phyloP scores from a whole-genome alignment of 1,140 invertebrate species.

The Theocolax elegans region DNA sequence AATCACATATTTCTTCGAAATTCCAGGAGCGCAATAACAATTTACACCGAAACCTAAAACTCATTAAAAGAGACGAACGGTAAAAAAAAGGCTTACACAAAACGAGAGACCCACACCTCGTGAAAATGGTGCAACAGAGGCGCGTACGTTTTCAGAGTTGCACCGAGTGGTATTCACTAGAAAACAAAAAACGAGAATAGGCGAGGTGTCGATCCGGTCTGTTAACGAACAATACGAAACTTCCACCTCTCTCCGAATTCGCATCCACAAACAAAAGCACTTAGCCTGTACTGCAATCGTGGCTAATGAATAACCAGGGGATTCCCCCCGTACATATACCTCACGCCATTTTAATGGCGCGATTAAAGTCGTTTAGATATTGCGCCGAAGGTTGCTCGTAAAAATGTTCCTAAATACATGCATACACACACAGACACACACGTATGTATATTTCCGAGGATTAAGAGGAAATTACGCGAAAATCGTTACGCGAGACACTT shows the following conservation, averaged over 20 bases:
- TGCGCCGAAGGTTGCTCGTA: no score
- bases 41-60: no score
- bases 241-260: slow-evolving; percentile 23
- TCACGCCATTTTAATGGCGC: no score
- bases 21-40: no score
- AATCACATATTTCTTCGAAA: no score
- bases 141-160: neutral
- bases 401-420: no score
- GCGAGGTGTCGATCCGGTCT: slow-evolving; percentile 48
- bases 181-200: slow-evolving; percentile 3
- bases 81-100: neutral
- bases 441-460: no score
- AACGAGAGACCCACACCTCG: neutral
- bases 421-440: no score
- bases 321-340: no score
- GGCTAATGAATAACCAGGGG: slow-evolving; percentile 17
- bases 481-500: no score
- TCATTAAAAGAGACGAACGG: neutral
- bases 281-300: neutral
- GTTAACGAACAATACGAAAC: slow-evolving; percentile 48
- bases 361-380: no score
- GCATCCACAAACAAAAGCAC: slow-evolving; percentile 46
- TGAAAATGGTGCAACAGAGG: neutral
- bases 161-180: neutral
- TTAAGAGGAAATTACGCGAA: no score